Conservation (phyloP, 2,888 invertebrate genomes). For the Cataglyphis rosenhaueri region DNA sequence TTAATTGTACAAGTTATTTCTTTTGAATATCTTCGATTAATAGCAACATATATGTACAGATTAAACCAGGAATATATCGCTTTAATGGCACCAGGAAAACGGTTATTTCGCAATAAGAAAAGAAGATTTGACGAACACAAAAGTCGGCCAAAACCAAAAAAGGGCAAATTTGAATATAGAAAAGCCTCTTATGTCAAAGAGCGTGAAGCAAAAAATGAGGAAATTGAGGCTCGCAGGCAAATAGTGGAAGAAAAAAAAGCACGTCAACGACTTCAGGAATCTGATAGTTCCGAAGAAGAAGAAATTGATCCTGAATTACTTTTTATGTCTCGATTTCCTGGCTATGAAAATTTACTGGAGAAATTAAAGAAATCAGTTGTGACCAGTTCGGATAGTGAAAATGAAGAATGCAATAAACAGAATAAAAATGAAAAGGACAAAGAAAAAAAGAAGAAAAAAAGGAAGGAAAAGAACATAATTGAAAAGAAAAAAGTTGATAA, state of each 20-base stretch:
- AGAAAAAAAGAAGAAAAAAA: constrained; percentile 53
- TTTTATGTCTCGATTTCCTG: constrained; percentile 86
- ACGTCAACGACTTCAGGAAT: constrained; percentile 75
- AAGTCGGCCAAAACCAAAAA: constrained; percentile 75
- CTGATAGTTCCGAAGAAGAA: constrained; percentile 86
- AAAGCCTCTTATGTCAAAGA: constrained; percentile 81
- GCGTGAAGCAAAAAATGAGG: constrained; percentile 79
- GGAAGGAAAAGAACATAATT: constrained; percentile 36
- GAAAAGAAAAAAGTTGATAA: constrained; percentile 62
- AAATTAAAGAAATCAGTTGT: constrained; percentile 76
- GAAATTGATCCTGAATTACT: constrained; percentile 86
- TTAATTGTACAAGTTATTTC: background rate
- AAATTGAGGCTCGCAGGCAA: constrained; percentile 81
- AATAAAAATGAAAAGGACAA: constrained; percentile 59
- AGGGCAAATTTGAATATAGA: constrained; percentile 80
- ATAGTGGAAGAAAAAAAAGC: constrained; percentile 85
- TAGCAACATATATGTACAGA: background rate
- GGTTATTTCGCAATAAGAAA: constrained; percentile 78
- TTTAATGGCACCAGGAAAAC: constrained; percentile 77
- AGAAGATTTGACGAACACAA: constrained; percentile 72
- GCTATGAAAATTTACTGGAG: constrained; percentile 56
- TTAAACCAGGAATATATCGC: background rate
- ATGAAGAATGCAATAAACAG: constrained; percentile 58
- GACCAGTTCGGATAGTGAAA: constrained; percentile 81
- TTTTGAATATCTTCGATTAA: background rate